A percentile compares a stretch with the other conserved stretches of the same genome.
Conservation (phyloP, 2,888 invertebrate genomes). For the Idaea aversata region DNA sequence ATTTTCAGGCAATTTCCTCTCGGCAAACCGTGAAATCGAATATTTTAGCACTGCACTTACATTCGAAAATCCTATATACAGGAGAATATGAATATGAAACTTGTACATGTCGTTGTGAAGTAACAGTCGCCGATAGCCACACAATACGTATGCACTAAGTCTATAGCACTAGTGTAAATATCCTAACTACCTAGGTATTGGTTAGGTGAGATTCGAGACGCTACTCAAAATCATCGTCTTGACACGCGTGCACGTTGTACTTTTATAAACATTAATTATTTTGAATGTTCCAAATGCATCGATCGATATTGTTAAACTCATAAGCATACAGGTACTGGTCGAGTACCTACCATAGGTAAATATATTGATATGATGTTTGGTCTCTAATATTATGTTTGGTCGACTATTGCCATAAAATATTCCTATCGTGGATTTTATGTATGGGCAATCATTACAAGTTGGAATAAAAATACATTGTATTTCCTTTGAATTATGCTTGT, state of each 20-base stretch:
- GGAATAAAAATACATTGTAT: neutral
- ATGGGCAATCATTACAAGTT: neutral
- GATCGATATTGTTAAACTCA: neutral
- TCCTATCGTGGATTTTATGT: neutral
- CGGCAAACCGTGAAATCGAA: constrained; percentile 10
- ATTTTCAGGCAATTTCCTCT: constrained; percentile 13
- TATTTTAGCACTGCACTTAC: constrained; percentile 13
- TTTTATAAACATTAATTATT: neutral
- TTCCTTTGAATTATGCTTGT: neutral
- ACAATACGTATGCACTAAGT: neutral
- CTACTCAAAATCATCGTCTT: neutral
- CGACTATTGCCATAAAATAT: neutral
- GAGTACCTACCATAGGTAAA: neutral
- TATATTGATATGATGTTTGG: neutral
- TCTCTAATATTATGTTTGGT: neutral
- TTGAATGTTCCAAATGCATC: neutral
- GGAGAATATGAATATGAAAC: constrained; percentile 4
- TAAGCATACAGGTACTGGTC: neutral
- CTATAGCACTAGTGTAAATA: neutral
- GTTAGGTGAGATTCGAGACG: neutral
- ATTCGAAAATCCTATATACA: constrained; percentile 38
- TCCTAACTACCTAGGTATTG: neutral
- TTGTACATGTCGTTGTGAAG: neutral
- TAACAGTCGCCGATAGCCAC: neutral
- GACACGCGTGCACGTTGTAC: neutral